Evolutionary conservation across 1,140 invertebrate species (phyloP).

Genomic region (Zaprionus nigranus): DNA sequence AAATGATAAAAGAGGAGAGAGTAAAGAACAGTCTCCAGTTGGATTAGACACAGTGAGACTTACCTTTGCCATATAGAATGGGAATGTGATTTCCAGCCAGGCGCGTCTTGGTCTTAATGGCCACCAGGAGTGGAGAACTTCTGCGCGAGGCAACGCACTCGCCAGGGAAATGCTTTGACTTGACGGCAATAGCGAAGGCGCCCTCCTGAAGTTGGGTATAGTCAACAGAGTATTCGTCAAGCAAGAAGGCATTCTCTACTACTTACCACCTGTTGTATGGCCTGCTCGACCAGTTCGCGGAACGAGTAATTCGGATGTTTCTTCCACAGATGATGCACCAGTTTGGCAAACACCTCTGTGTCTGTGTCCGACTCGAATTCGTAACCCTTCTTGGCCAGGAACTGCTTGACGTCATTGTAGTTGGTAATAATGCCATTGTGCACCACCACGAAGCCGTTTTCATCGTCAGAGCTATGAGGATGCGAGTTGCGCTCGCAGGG

Average conservation of each 20-base stretch:
- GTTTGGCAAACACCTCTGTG: slow-evolving; percentile 98
- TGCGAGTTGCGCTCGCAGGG: slow-evolving; percentile 97
- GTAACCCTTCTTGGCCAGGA: slow-evolving; percentile 95
- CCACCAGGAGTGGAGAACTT: slow-evolving; percentile 98
- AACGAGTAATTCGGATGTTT: slow-evolving; percentile 97
- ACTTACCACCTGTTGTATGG: slow-evolving; percentile 93
- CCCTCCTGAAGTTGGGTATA: slow-evolving; percentile 90
- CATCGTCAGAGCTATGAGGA: slow-evolving; percentile 96
- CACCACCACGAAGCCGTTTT: slow-evolving; percentile 97
- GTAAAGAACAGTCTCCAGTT: slow-evolving; percentile 5
- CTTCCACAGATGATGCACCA: slow-evolving; percentile 96
- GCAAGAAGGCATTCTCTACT: background rate
- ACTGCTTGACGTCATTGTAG: slow-evolving; percentile 99
- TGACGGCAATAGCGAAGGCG: slow-evolving; percentile 98
- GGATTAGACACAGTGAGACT: slow-evolving; percentile 12
- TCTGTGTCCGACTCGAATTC: slow-evolving; percentile 99
- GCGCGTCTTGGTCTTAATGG: slow-evolving; percentile 97
- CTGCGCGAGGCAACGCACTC: slow-evolving; percentile 98
- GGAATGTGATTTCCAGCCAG: slow-evolving; percentile 98
- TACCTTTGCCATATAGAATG: slow-evolving; percentile 92
- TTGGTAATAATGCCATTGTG: slow-evolving; percentile 99
- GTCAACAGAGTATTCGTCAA: background rate
- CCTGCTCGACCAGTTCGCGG: slow-evolving; percentile 97
- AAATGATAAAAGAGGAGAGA: background rate
- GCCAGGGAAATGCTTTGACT: slow-evolving; percentile 97